Conservation (phyloP, 1,140 invertebrate species). For the Lerema accius region DNA sequence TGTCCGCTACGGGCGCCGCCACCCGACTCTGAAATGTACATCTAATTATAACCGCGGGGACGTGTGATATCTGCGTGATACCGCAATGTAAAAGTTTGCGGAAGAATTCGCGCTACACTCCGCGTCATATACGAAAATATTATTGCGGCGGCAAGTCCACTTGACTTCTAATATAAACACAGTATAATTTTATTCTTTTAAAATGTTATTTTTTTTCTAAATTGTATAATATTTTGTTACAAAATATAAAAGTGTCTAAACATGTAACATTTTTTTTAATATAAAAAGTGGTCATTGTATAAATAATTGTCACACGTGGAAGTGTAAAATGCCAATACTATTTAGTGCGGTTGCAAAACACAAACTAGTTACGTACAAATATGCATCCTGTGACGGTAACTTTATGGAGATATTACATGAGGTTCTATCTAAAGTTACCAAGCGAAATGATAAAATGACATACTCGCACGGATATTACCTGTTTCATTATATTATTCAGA, state of each 20-base stretch:
- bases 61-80: slow-evolving; percentile 50
- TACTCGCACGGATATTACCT: slow-evolving; percentile 95
- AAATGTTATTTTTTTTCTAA: too few relatives aligned
- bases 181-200: background rate
- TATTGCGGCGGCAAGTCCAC: slow-evolving; percentile 15
- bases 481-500: slow-evolving; percentile 94
- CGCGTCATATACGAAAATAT: slow-evolving; percentile 34
- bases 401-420: slow-evolving; percentile 95
- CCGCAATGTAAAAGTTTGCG: slow-evolving; percentile 45
- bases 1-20: slow-evolving; percentile 36
- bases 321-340: slow-evolving; percentile 89
- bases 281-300: too few relatives aligned
- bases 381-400: slow-evolving; percentile 94
- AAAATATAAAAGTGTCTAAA: background rate
- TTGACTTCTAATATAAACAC: background rate
- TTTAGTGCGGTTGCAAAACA: slow-evolving; percentile 93
- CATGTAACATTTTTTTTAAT: too few relatives aligned
- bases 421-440: slow-evolving; percentile 90
- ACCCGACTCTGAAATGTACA: slow-evolving; percentile 44
- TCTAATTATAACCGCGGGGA: slow-evolving; percentile 61
- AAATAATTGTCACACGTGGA: too few relatives aligned
- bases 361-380: slow-evolving; percentile 89
- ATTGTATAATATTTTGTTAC: too few relatives aligned
- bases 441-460: slow-evolving; percentile 92
- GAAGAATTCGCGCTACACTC: slow-evolving; percentile 43